Evolutionary conservation across 2,888 invertebrate genomes (phyloP).

Genomic region (Cecidostiba fungosa): DNA sequence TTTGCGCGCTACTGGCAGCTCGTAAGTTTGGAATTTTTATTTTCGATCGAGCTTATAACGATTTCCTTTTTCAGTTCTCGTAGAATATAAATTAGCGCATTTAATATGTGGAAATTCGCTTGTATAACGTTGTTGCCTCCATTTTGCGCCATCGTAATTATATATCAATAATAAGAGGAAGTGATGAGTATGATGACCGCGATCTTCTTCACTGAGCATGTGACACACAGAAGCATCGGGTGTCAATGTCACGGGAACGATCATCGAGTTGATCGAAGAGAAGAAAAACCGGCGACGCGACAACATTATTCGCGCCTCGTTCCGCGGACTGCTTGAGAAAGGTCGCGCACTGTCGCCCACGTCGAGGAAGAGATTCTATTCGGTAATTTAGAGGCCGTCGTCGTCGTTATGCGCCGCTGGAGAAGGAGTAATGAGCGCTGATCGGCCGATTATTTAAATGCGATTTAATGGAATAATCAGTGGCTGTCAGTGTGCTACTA

Average conservation of each 20-base stretch:
- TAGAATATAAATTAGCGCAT: neutral
- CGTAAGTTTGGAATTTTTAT: neutral
- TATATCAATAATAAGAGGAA: neutral
- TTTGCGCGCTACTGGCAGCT: neutral
- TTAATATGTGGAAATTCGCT: neutral
- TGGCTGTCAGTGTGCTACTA: constrained; percentile 10
- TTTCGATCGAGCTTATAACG: neutral
- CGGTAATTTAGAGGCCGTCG: neutral
- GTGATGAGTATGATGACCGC: neutral
- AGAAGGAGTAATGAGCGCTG: constrained; percentile 31
- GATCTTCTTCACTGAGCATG: neutral
- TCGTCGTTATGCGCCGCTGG: constrained; percentile 45
- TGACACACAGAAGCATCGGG: neutral
- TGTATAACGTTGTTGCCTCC: neutral
- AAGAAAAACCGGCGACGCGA: constrained; percentile 1
- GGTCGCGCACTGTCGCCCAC: constrained; percentile 40
- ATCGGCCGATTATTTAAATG: constrained; percentile 39
- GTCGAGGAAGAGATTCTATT: constrained; percentile 21
- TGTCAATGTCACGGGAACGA: constrained; percentile 45
- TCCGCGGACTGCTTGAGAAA: constrained; percentile 31
- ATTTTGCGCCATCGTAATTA: neutral
- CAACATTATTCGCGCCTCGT: constrained; percentile 39
- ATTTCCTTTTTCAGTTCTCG: neutral
- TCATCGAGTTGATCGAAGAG: constrained; percentile 11
- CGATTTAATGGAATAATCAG: constrained; percentile 45